Conservation (phyloP, 1,140 invertebrate species). For the Epicauta chinensis region DNA sequence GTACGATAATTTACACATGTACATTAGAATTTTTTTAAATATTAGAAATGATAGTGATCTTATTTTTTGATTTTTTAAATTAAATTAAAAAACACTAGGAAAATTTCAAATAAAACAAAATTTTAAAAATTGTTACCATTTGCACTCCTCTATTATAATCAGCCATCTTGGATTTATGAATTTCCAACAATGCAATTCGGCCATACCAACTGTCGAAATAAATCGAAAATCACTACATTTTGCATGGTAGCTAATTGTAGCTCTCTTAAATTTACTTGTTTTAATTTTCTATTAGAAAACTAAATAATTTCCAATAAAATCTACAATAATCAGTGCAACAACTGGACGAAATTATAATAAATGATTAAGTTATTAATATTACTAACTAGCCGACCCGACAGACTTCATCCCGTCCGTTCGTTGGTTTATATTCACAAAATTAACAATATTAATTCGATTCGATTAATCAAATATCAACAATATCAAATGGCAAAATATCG, state of each 20-base stretch:
- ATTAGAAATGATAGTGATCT: background rate
- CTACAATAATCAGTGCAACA: no score
- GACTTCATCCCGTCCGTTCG: no score
- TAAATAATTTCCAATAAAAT: no score
- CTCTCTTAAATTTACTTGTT: background rate
- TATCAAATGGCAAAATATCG: no score
- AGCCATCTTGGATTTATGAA: slow-evolving; percentile 30
- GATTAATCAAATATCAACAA: no score
- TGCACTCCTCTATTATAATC: slow-evolving; percentile 22
- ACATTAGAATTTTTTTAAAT: slow-evolving; percentile 3
- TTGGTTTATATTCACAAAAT: no score
- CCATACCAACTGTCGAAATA: background rate
- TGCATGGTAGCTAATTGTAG: background rate
- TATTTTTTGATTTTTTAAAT: slow-evolving; percentile 1
- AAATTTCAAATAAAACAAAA: slow-evolving; percentile 15
- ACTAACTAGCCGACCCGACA: no score
- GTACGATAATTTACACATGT: background rate
- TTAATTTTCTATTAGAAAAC: no score
- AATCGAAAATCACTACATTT: background rate
- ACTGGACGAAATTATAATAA: no score
- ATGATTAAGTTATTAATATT: no score
- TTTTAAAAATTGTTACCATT: slow-evolving; percentile 23
- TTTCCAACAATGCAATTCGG: slow-evolving; percentile 32
- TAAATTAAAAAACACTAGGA: slow-evolving; percentile 12
- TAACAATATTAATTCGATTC: no score